Percentiles rank a stretch among this genome's conserved stretches.
Evolutionary conservation across 2,113 vertebrate species (phyloP).

Genomic region (Perca fluviatilis): DNA sequence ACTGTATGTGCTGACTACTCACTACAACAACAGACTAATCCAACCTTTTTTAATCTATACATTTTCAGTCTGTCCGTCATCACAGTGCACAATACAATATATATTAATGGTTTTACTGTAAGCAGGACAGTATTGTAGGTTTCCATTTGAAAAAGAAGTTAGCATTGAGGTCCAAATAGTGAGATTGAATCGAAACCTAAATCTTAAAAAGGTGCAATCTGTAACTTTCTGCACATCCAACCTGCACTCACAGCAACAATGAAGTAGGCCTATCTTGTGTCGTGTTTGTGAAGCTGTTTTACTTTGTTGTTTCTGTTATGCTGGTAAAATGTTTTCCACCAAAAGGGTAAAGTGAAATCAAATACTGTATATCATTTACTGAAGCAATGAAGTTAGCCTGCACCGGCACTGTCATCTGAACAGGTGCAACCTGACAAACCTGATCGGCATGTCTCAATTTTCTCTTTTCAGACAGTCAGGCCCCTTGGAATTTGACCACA

Average conservation of each 20-base stretch:
- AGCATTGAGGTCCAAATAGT: background rate
- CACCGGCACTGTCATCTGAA: background rate
- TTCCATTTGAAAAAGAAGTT: background rate
- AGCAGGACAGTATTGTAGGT: background rate
- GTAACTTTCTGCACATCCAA: background rate
- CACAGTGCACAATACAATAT: background rate
- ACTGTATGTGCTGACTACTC: slow-evolving; percentile 4
- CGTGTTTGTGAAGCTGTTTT: background rate
- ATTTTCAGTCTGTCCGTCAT: background rate
- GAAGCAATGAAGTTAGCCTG: background rate
- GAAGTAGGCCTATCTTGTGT: background rate
- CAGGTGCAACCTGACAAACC: slow-evolving; percentile 18
- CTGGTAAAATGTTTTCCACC: background rate
- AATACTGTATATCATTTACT: background rate
- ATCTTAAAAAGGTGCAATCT: background rate
- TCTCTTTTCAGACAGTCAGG: slow-evolving; percentile 23
- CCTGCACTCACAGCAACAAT: background rate
- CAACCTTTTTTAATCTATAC: background rate
- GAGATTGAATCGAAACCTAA: background rate
- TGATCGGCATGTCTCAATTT: slow-evolving; percentile 16
- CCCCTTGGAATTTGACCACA: slow-evolving; percentile 23
- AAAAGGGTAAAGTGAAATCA: background rate
- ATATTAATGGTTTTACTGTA: background rate
- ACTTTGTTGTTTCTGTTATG: background rate
- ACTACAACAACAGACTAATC: background rate